Base-by-base conservation (phyloP, 2,113 vertebrate genomes). In the Bubo blakistoni region DNA sequence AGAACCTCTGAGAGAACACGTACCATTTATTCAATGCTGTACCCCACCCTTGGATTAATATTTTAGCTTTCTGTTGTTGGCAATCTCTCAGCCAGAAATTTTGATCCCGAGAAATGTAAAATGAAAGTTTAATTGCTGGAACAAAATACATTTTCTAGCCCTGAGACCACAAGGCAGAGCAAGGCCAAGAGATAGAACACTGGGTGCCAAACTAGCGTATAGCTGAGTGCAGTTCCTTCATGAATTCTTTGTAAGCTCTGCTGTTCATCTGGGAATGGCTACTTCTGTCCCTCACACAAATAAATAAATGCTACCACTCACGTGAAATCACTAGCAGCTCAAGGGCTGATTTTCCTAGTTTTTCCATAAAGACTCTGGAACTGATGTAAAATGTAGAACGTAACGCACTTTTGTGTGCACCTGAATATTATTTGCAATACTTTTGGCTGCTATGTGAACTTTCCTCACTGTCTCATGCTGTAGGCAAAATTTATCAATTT, bases 141-240 rank as follows among this genome's bases (percentile, higher is more conserved):
- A 81, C 24, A 80, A 88, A 80, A 92, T 46, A 30, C 49, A 73
- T 69, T 88, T 94, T 86, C 76, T 92, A 88, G 24, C 49, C 54
- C 30, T 26, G 46, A 93, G 86, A 90, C 88, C 58, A 61, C 79
- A 93, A 93, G 95, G 30, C 49, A 90, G 88, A 92, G n/a, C 36
- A 85, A 72, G 52, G 57, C 66, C 92, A 96, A 94, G 66, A 77
- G 27, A 63, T 12, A 85, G 82, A 93, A 65, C 52, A 54, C 7
- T 40, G 46, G 25, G 59, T 83, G 76, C 59, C 79, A 90, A 90
- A 76, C 10, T 32, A 91, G 25, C 11, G 15, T 84, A 19, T 52
- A 91, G 66, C 58, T 71, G 74, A 88, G 7, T 40, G 27, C 9
- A 55, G 40, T 34, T 92, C 13, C 22, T 58, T 81, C 17, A 36